phyloP scores from a whole-genome alignment of 2,113 vertebrate genomes.

The Centrocercus urophasianus region DNA sequence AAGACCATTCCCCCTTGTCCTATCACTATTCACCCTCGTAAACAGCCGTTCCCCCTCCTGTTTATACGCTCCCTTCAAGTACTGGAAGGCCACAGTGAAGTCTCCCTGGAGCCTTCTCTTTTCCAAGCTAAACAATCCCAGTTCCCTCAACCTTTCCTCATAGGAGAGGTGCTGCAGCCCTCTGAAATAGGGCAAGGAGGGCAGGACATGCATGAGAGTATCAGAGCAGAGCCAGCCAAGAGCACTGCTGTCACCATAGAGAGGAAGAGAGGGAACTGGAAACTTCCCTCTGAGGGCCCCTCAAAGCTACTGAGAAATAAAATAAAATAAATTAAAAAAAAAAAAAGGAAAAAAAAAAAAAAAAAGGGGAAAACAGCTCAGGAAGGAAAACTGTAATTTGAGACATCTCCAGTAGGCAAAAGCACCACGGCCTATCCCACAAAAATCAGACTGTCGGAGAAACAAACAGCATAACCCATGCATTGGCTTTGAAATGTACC shows the following conservation, averaged over 20 bases:
- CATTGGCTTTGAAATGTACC: not conserved
- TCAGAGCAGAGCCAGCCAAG: not conserved
- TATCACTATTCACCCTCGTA: too few relatives aligned
- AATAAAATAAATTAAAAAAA: not conserved
- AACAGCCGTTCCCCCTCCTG: too few relatives aligned
- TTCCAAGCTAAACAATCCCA: too few relatives aligned
- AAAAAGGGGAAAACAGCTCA: not conserved
- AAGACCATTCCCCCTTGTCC: too few relatives aligned
- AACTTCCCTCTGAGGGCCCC: not conserved
- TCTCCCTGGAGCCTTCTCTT: too few relatives aligned
- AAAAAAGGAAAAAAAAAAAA: not conserved
- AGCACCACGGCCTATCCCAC: not conserved
- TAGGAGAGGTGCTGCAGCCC: too few relatives aligned
- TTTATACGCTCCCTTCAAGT: too few relatives aligned
- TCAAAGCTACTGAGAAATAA: not conserved
- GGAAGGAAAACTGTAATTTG: conserved; percentile 19
- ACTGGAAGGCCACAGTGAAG: too few relatives aligned
- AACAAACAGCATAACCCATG: not conserved
- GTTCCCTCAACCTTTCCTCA: too few relatives aligned
- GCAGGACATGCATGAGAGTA: not conserved
- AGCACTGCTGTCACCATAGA: not conserved
- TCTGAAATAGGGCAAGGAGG: not conserved
- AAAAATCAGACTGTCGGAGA: not conserved
- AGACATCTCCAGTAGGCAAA: not conserved
- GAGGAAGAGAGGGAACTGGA: not conserved